Evolutionary conservation across 1,140 invertebrate genomes (phyloP).

Genomic region (Sycophaga agraensis): DNA sequence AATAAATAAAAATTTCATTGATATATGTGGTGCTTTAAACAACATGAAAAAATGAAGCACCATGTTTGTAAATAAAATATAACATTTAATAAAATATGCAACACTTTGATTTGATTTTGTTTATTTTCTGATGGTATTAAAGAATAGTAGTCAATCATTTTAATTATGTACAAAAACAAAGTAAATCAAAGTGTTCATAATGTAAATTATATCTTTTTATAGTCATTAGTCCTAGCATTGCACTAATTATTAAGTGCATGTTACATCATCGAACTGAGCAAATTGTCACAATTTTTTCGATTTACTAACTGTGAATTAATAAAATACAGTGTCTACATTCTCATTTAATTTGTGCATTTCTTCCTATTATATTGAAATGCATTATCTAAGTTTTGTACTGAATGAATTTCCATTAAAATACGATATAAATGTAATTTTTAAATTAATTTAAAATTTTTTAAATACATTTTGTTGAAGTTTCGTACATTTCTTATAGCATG

Average conservation of each 20-base stretch:
- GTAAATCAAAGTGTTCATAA: slow-evolving; percentile 11
- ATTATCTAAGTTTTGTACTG: slow-evolving; percentile 3
- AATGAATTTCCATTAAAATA: slow-evolving; percentile 3
- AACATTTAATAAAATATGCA: slow-evolving; percentile 1
- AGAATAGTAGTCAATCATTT: slow-evolving; percentile 4
- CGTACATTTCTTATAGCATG: too few species aligned
- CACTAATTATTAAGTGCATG: slow-evolving; percentile 4
- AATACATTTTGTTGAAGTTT: too few species aligned
- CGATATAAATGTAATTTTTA: slow-evolving; percentile 9
- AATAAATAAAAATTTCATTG: slow-evolving; percentile 4
- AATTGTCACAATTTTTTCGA: slow-evolving; percentile 18
- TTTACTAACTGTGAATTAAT: slow-evolving; percentile 38
- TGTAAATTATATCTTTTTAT: slow-evolving; percentile 7
- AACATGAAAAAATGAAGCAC: background rate
- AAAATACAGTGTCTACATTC: slow-evolving; percentile 45
- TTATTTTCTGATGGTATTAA: background rate
- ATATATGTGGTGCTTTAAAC: slow-evolving; percentile 3
- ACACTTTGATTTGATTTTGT: slow-evolving; percentile 9
- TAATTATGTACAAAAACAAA: background rate
- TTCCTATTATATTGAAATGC: slow-evolving; percentile 32
- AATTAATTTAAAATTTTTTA: too few species aligned
- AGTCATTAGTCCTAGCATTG: slow-evolving; percentile 18
- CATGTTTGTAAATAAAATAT: slow-evolving; percentile 24
- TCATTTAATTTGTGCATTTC: slow-evolving; percentile 41
- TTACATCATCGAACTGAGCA: background rate